Conservation (phyloP, 2,888 invertebrate genomes). For the Athalia circularis region DNA sequence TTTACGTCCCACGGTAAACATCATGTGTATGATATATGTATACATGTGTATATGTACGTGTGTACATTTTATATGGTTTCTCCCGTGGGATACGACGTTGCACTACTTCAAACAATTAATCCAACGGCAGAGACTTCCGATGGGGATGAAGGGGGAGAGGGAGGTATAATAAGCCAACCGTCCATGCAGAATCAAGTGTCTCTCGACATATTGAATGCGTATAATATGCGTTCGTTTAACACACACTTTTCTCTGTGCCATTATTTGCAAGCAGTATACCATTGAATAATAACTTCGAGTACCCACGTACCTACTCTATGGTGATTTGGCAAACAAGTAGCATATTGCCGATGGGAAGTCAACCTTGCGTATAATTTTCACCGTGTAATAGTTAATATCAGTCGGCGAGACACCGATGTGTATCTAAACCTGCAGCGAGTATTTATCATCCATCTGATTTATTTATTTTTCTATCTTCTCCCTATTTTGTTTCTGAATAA, state of each 20-base stretch:
- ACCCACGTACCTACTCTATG: not conserved
- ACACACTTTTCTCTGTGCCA: not conserved
- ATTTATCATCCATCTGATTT: not conserved
- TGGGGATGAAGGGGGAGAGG: too few species aligned
- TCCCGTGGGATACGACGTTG: constrained; percentile 16
- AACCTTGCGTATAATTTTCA: constrained; percentile 61
- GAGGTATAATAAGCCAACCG: not conserved
- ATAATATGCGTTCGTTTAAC: not conserved
- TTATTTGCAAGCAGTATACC: constrained; percentile 30
- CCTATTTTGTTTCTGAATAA: not conserved
- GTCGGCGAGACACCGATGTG: too few species aligned
- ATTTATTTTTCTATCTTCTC: not conserved
- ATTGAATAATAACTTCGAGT: not conserved
- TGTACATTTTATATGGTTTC: not conserved
- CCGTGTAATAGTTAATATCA: not conserved
- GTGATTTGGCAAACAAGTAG: constrained; percentile 71
- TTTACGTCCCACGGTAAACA: too few species aligned
- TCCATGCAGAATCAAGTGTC: constrained; percentile 66
- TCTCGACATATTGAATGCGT: constrained; percentile 49
- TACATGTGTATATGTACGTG: not conserved
- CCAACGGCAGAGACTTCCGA: too few species aligned
- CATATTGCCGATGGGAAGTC: constrained; percentile 70
- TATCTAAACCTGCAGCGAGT: too few species aligned
- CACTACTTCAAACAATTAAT: constrained; percentile 22
- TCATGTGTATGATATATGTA: too few species aligned